Conservation (phyloP, 2,797 vertebrate genomes). For the Nyctibius grandis region DNA sequence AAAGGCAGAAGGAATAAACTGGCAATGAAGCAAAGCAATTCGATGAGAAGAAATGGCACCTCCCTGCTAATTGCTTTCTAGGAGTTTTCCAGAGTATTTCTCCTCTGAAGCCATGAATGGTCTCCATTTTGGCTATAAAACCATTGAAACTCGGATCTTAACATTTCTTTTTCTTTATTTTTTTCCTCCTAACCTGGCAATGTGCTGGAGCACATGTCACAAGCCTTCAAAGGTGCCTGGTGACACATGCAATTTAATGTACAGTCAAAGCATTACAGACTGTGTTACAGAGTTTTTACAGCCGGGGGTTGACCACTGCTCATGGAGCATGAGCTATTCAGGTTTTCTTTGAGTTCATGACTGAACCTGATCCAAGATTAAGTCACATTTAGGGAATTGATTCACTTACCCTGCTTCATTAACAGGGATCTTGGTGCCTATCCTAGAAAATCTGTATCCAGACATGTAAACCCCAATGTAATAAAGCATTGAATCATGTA, state of each 20-base stretch:
- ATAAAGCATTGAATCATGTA: background rate
- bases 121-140: background rate
- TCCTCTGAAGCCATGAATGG: background rate
- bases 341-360: background rate
- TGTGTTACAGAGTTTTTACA: background rate
- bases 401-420: background rate
- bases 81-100: background rate
- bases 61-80: background rate
- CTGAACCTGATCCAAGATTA: background rate
- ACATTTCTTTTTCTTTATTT: rapidly evolving
- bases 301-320: background rate
- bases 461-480: background rate
- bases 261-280: background rate
- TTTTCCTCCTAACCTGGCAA: background rate
- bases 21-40: background rate
- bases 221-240: background rate
- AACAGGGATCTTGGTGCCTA: background rate
- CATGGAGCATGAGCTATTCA: background rate
- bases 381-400: background rate
- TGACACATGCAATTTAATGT: background rate
- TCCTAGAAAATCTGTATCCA: background rate
- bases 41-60: background rate
- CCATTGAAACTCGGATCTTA: background rate
- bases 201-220: background rate
- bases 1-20: background rate